phyloP scores from a whole-genome alignment of 2,888 invertebrate genomes.

The Syrphus vitripennis region DNA sequence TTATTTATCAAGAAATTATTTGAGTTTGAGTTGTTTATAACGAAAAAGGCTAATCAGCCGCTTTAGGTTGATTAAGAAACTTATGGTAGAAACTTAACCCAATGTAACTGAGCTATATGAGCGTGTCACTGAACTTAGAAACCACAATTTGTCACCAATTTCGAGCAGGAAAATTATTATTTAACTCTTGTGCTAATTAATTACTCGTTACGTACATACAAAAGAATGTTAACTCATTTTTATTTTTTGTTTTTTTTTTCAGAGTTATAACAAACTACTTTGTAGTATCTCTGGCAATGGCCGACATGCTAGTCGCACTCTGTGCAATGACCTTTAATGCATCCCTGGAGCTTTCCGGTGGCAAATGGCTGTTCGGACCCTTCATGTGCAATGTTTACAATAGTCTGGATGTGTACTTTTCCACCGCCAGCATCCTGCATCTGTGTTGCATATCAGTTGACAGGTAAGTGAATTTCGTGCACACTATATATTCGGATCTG shows the following conservation, averaged over 20 bases:
- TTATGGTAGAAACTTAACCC: no score
- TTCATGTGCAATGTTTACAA: constrained; percentile 98
- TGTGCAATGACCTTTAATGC: constrained; percentile 98
- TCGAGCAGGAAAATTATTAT: no score
- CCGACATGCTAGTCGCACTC: constrained; percentile 96
- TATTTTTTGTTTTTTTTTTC: constrained; percentile 64
- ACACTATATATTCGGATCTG: background rate
- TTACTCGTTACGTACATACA: no score
- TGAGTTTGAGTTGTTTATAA: no score
- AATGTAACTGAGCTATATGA: no score
- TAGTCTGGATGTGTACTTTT: constrained; percentile 96
- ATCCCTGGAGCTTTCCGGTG: constrained; percentile 91
- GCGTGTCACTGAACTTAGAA: no score
- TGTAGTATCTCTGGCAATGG: constrained; percentile 95
- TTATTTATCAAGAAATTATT: no score
- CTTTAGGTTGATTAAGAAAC: no score
- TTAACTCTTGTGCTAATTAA: no score
- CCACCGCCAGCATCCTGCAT: constrained; percentile 95
- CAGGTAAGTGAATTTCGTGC: constrained; percentile 79
- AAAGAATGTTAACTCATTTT: background rate
- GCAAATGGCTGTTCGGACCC: constrained; percentile 93
- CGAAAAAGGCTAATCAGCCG: no score
- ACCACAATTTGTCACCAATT: no score
- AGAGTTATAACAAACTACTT: constrained; percentile 97
- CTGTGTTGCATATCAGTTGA: constrained; percentile 95